phyloP scores from a whole-genome alignment of 2,888 invertebrate species.

The Athalia circularis region DNA sequence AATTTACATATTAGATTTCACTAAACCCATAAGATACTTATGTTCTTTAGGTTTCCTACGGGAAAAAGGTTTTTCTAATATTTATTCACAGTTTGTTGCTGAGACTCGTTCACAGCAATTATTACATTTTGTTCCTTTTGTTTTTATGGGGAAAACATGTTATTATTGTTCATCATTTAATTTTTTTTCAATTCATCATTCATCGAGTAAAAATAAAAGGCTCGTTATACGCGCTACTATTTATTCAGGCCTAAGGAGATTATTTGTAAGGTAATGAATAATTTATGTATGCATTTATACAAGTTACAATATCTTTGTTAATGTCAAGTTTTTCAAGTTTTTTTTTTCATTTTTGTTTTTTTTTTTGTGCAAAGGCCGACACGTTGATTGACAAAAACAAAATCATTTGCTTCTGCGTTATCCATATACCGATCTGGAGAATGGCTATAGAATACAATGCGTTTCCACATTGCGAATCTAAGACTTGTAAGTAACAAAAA shows the following conservation, averaged over 20 bases:
- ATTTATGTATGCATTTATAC: conserved; percentile 17
- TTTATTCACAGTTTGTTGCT: neutral
- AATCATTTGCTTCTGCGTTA: too few relatives aligned
- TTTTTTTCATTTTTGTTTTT: neutral
- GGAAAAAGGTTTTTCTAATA: neutral
- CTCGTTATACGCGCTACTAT: neutral
- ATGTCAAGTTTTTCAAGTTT: neutral
- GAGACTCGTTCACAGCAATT: neutral
- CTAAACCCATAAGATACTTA: conserved; percentile 7
- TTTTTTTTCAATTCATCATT: conserved; percentile 4
- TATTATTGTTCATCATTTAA: neutral
- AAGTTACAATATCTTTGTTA: conserved; percentile 15
- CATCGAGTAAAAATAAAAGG: conserved; percentile 6
- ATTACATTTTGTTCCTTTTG: neutral
- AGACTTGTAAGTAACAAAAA: neutral
- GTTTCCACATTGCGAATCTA: neutral
- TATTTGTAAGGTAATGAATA: conserved; percentile 15
- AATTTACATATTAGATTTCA: conserved; percentile 11
- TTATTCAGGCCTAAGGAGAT: conserved; percentile 34
- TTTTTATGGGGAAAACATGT: neutral
- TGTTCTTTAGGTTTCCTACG: neutral
- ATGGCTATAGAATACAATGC: neutral
- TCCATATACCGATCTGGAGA: neutral
- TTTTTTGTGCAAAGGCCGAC: conserved; percentile 26
- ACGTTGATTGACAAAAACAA: neutral